Base-by-base conservation (phyloP, 1,140 invertebrate species). In the Aplysia californica region DNA sequence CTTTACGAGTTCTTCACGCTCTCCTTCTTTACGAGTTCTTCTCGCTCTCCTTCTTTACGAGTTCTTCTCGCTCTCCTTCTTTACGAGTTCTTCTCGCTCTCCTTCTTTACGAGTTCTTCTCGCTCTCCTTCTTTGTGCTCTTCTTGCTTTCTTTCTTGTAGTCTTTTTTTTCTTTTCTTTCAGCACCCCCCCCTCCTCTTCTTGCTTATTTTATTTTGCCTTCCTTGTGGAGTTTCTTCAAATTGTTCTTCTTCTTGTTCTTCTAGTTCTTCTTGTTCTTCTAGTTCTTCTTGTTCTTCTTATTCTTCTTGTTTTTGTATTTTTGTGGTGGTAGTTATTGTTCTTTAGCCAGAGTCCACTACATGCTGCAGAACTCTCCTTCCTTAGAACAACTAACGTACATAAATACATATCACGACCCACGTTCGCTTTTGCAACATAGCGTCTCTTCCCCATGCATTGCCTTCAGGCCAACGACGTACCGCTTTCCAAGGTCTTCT, bases 111-210 rank as follows among this genome's bases (percentile, higher is more conserved):
- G n/a, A n/a, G n/a, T n/a, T n/a, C 38, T 33, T 41, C 67, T 26
- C 41, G 18, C 41, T 41, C 67, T 41, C 41, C 31, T 56, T 64
- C 39, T 4, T 29, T 23, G 36, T 55, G 26, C 39, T 44, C 38
- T 59, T 70, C 44, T 64, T 31, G 26, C 55, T 58, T 58, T 74
- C 39, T 67, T 56, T 72, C 58, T 78, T 35, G 44, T 56, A 38
- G 59, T 78, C 68, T 73, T 55, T 74, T 55, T 65, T 61, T 77
- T 23, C 55, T 55, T 64, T 70, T 44, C 65, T 31, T 44, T 68
- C 66, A 69, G 33, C 29, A 0, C 44, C 64, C 69, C 36, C 67
- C 39, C 61, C n/a, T n/a, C n/a, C n/a, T n/a, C n/a, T n/a, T n/a
- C n/a, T n/a, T n/a, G n/a, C n/a, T n/a, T n/a, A n/a, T n/a, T n/a